Conservation (phyloP, 2,888 invertebrate genomes). For the Podotricha telesiphe region DNA sequence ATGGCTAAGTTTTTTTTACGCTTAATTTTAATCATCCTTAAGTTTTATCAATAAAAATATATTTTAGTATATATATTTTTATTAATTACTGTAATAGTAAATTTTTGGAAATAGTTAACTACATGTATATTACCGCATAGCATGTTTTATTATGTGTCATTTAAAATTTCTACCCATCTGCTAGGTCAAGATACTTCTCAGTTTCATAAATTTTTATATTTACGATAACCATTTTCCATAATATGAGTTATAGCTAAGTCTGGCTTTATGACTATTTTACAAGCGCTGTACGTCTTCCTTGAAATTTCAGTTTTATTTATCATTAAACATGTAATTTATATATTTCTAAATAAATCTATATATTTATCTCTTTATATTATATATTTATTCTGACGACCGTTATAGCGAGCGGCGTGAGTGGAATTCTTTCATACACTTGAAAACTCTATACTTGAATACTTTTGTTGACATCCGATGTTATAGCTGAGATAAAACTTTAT, state of each 20-base stretch:
- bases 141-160: slow-evolving; percentile 6
- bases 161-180: slow-evolving; percentile 5
- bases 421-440: slow-evolving; percentile 22
- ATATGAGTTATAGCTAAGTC: slow-evolving; percentile 36
- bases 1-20: not conserved
- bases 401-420: not conserved
- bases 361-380: not conserved
- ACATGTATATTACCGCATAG: not conserved
- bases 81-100: too few species aligned
- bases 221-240: slow-evolving; percentile 35
- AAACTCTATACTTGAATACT: slow-evolving; percentile 23
- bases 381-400: not conserved
- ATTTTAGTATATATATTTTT: not conserved
- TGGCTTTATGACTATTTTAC: slow-evolving; percentile 38
- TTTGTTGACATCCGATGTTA: slow-evolving; percentile 29
- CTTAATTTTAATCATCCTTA: not conserved
- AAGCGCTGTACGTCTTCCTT: slow-evolving; percentile 29
- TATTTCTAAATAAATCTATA: not conserved
- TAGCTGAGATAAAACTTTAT: slow-evolving; percentile 24
- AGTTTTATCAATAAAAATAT: not conserved
- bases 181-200: slow-evolving; percentile 22
- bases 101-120: too few species aligned
- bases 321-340: slow-evolving; percentile 10
- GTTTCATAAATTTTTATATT: slow-evolving; percentile 38
- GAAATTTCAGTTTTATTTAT: slow-evolving; percentile 26